Percentiles rank a stretch among this genome's conserved stretches.
These are phyloP conservation scores for Drosophila borborema DNA, from an alignment of 2,888 invertebrate species.

Conservation along the genomic window DNA sequence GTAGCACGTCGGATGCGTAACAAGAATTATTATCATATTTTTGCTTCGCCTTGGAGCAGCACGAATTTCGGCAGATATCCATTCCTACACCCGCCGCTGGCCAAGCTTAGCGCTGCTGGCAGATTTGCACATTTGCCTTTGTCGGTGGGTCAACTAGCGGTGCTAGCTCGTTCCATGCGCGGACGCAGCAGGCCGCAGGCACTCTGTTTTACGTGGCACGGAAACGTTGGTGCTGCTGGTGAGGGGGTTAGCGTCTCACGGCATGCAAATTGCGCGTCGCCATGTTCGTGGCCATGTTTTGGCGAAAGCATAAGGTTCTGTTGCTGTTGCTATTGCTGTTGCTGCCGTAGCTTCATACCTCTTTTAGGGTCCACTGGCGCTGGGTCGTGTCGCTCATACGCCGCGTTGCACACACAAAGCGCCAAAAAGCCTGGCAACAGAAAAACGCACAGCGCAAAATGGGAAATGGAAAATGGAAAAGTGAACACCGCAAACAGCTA, in stretches of 20 bases:
- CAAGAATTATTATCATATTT: conserved; percentile 71
- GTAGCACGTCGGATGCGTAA: conserved; percentile 54
- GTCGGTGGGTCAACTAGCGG: conserved; percentile 40
- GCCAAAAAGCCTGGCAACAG: conserved; percentile 41
- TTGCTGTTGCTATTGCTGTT: conserved; percentile 3
- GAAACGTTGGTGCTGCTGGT: too few relatives aligned
- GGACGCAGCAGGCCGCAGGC: neutral
- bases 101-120: conserved; percentile 15
- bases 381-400: conserved; percentile 64
- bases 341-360: conserved; percentile 13
- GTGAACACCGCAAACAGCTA: conserved; percentile 50
- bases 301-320: conserved; percentile 43
- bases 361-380: conserved; percentile 20
- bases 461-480: conserved; percentile 30
- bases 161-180: neutral
- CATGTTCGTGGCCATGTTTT: conserved; percentile 42
- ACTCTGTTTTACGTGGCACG: neutral
- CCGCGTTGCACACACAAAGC: conserved; percentile 59
- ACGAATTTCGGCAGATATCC: conserved; percentile 1
- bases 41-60: conserved; percentile 15
- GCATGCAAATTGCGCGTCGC: conserved; percentile 65
- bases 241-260: conserved; percentile 24
- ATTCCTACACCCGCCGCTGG: neutral
- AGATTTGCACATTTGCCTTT: conserved; percentile 60
- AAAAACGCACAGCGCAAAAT: conserved; percentile 1